Evolutionary conservation across 2,113 vertebrate species (phyloP).

Genomic region (Grallaria varia): DNA sequence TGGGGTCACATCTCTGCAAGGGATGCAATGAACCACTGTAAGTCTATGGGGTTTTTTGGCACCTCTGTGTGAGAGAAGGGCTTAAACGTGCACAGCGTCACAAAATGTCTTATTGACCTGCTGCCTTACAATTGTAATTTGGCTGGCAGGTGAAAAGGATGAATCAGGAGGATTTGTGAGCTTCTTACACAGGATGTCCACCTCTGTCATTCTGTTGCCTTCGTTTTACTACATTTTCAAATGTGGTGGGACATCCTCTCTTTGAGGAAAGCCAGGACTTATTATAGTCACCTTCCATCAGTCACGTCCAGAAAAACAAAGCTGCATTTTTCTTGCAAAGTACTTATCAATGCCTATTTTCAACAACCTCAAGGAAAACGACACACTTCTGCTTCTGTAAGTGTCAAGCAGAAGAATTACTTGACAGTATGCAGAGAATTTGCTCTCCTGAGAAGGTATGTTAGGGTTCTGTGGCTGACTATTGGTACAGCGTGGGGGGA

Average conservation of each 20-base stretch:
- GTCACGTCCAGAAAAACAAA: background rate
- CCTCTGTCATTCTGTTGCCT: background rate
- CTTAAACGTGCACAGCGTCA: background rate
- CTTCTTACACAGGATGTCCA: background rate
- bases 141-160: background rate
- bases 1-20: background rate
- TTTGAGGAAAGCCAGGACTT: background rate
- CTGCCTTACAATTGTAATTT: background rate
- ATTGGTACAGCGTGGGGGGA: background rate
- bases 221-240: background rate
- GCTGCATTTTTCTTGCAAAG: background rate
- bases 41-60: background rate
- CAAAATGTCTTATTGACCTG: background rate
- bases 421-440: background rate
- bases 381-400: background rate
- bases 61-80: background rate
- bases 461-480: background rate
- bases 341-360: background rate
- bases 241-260: background rate
- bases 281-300: background rate
- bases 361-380: background rate
- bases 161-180: background rate
- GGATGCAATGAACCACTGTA: rapidly evolving
- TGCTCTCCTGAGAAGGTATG: background rate
- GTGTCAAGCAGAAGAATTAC: background rate